Conservation (phyloP, 2,113 vertebrate genomes). For the Ptyas mucosa region DNA sequence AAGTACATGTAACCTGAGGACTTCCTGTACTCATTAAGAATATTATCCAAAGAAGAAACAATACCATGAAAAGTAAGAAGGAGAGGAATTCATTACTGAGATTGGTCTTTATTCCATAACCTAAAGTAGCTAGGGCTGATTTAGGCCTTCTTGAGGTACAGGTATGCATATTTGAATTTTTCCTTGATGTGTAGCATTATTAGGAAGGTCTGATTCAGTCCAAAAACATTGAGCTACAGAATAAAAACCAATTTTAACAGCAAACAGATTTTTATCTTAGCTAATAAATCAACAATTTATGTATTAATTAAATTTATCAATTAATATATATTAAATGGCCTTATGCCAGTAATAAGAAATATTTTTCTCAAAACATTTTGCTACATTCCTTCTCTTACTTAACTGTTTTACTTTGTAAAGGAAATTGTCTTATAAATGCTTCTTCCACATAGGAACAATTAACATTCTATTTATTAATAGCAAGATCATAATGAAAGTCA, state of each 20-base stretch:
- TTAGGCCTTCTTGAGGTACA: neutral
- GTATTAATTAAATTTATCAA: neutral
- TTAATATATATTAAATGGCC: neutral
- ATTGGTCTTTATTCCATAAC: neutral
- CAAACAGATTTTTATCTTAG: neutral
- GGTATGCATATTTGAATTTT: neutral
- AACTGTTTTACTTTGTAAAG: neutral
- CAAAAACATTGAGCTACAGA: neutral
- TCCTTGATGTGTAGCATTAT: neutral
- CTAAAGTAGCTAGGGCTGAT: neutral
- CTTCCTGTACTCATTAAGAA: neutral
- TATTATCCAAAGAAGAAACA: neutral
- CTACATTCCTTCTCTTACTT: neutral
- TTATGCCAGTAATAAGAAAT: neutral
- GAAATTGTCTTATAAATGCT: neutral
- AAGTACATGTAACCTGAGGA: neutral
- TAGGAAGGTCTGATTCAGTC: neutral
- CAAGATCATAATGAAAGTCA: neutral
- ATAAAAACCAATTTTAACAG: neutral
- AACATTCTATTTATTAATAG: neutral
- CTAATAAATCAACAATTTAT: neutral
- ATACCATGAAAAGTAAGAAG: neutral
- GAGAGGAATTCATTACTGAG: neutral
- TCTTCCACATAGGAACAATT: neutral
- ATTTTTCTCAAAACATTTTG: neutral